A percentile compares a stretch with the other conserved stretches of the same genome.
Evolutionary conservation across 2,888 invertebrate genomes (phyloP).

Genomic region (Pachydiplax longipennis): DNA sequence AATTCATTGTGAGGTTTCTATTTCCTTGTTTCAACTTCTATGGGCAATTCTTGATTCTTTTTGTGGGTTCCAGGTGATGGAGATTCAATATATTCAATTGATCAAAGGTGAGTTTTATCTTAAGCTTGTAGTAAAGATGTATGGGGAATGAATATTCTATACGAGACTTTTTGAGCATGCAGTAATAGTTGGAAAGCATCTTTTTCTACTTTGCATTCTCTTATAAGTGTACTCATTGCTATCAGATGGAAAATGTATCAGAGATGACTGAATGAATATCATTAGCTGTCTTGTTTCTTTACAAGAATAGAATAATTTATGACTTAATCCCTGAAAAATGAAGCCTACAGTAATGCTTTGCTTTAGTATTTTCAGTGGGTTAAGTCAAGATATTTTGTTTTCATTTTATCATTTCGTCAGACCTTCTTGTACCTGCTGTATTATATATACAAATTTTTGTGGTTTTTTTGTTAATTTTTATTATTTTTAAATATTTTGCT

Average conservation of each 20-base stretch:
- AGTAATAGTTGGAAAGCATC: not conserved
- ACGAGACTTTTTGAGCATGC: conserved; percentile 2
- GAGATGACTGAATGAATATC: too few species aligned
- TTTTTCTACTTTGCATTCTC: too few species aligned
- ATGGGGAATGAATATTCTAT: not conserved
- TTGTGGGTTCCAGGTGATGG: conserved; percentile 26
- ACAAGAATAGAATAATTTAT: too few species aligned
- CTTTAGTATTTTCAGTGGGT: not conserved
- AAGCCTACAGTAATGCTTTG: too few species aligned
- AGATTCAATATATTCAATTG: not conserved
- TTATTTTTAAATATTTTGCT: not conserved
- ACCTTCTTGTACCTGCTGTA: not conserved
- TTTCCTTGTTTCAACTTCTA: not conserved
- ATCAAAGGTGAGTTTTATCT: conserved; percentile 1
- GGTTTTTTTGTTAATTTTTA: not conserved
- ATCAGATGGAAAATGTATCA: too few species aligned
- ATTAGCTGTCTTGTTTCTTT: too few species aligned
- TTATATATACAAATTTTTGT: not conserved
- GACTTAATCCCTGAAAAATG: too few species aligned
- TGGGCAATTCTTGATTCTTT: not conserved
- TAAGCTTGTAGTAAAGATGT: not conserved
- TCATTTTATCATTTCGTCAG: not conserved
- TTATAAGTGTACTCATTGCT: too few species aligned
- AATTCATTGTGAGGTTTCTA: not conserved
- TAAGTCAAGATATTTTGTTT: not conserved